Base-by-base conservation (phyloP, 2,113 vertebrate genomes). In the Oenanthe melanoleuca region DNA sequence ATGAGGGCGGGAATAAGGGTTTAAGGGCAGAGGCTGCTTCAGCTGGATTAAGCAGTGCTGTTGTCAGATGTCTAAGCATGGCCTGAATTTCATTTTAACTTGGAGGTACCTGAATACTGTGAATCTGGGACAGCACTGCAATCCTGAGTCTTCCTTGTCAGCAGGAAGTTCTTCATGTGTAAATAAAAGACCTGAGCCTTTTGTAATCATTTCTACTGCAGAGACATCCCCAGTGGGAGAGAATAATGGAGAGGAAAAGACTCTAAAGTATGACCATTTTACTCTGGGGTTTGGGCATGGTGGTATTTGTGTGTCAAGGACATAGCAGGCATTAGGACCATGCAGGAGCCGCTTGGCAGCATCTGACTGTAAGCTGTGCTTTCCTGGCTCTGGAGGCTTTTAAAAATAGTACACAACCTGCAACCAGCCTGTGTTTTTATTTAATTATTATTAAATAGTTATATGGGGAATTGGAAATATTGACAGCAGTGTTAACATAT, bases 361-460 rank as follows among this genome's bases (percentile, higher is more conserved):
- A 67, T 95, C 72, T 80, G 74, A 85, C 59, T 97, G 71, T 92
- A 88, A 88, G 75, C 67, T 92, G 75, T 83, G 73, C 69, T 81
- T 96, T 94, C 77, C 86, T 90, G 93, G 75, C 94, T 92, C 85
- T 74, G 44, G 61, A 92, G 94, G 56, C 85, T 95, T 86, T 96
- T 92, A 33, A 87, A 96, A 95, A 94, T 77, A 94, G 60, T 64
- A 78, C 49, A 42, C 71, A 96, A 96, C 82, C 93, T 96, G 81
- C 80, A 89, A 64, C 71, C 94, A 93, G 93, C 44, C 95, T 96
- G 91, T 95, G 95, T 93, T 95, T 96, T 89, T 88, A 80, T 97
- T 96, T 96, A 93, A 91, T 96, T 96, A 92, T 97, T 96, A 97
- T 97, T 97, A 96, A 97, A 96, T 88, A 96, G 88, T 94, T 95